These are phyloP conservation scores for Porites lutea DNA, from an alignment of 64 coral and sea anemone species.

Conservation along the genomic window DNA sequence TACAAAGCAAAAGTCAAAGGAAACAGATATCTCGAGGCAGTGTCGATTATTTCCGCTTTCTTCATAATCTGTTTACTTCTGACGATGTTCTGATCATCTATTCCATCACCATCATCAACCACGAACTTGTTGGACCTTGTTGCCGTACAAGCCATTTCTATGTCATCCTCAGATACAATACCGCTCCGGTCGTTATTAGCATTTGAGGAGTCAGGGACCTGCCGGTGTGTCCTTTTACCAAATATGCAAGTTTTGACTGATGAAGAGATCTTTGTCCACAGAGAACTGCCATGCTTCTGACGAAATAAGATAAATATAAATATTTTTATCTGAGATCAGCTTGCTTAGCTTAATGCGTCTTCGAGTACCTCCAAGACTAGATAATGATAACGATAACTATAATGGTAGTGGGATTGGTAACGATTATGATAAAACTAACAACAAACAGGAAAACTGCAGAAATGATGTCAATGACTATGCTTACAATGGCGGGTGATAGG, in stretches of 20 bases:
- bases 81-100: not conserved
- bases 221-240: not conserved
- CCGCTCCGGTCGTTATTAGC: not conserved
- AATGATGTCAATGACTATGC: too few relatives aligned
- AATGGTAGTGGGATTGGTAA: too few relatives aligned
- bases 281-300: not conserved
- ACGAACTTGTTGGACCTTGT: not conserved
- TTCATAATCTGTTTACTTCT: not conserved
- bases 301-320: not conserved
- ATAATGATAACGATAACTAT: too few relatives aligned
- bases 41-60: slow-evolving; percentile 42
- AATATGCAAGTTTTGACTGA: not conserved
- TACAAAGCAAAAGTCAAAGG: slow-evolving; percentile 37
- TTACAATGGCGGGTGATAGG: too few relatives aligned
- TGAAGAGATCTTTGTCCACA: not conserved
- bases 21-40: slow-evolving; percentile 38
- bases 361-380: too few relatives aligned
- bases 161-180: not conserved
- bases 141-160: slow-evolving; percentile 11
- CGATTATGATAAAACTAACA: too few relatives aligned
- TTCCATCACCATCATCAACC: not conserved
- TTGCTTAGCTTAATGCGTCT: too few relatives aligned
- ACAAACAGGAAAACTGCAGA: too few relatives aligned
- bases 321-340: too few relatives aligned
- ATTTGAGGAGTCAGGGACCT: not conserved